Percentiles rank a stretch among this genome's conserved stretches.
These are phyloP conservation scores for Coptodon bakossiorum DNA, from an alignment of 2,113 vertebrate genomes.

Conservation along the genomic window DNA sequence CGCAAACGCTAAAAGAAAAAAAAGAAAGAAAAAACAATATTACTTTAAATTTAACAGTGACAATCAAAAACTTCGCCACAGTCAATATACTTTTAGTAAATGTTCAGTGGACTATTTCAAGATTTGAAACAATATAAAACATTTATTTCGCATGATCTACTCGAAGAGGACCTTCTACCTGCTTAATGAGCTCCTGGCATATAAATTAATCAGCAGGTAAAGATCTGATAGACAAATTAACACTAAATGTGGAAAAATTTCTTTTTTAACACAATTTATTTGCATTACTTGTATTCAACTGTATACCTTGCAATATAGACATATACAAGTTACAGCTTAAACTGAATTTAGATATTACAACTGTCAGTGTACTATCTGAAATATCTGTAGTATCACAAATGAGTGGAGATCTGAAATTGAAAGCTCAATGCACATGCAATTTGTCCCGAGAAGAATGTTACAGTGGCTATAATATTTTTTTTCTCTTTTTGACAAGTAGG, in stretches of 20 bases:
- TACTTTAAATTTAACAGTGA: background rate
- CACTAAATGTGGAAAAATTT: background rate
- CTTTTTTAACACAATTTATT: background rate
- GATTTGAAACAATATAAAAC: background rate
- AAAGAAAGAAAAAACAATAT: background rate
- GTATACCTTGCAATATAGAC: too few species aligned
- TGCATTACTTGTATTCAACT: too few species aligned
- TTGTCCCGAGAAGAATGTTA: background rate
- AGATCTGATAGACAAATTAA: background rate
- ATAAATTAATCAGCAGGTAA: background rate
- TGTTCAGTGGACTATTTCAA: background rate
- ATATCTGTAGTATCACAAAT: too few species aligned
- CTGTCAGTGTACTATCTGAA: too few species aligned
- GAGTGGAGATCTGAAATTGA: background rate
- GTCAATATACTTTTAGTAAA: background rate
- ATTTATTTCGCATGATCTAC: accelerated
- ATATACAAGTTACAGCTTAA: too few species aligned
- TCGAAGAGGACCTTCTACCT: background rate
- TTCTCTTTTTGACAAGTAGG: background rate
- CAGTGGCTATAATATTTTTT: background rate
- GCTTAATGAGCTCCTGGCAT: background rate
- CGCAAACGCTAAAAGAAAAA: background rate
- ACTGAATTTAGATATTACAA: too few species aligned
- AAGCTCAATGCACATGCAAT: background rate
- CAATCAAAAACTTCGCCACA: background rate